A percentile compares a stretch with the other conserved stretches of the same genome.
Conservation (phyloP, 2,888 invertebrate genomes). For the Mamestra brassicae region DNA sequence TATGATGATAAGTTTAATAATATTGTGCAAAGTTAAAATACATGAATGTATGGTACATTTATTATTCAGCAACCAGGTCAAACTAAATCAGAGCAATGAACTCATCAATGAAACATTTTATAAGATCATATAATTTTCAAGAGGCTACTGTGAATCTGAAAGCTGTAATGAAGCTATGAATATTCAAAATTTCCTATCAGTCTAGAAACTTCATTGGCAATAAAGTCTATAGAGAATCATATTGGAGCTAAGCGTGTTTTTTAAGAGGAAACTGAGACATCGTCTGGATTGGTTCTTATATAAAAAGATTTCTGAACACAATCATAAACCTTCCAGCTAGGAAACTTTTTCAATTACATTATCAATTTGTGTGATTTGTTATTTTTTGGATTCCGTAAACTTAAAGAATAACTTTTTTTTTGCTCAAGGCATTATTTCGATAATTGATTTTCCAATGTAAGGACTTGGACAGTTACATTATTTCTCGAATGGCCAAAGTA, state of each 20-base stretch:
- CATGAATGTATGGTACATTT: not conserved
- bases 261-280: slow-evolving; percentile 7
- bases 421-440: not conserved
- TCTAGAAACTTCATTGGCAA: slow-evolving; percentile 45
- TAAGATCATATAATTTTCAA: slow-evolving; percentile 44
- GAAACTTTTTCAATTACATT: slow-evolving; percentile 28
- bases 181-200: slow-evolving; percentile 57
- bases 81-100: slow-evolving; percentile 1
- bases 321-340: slow-evolving; percentile 16
- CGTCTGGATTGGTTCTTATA: slow-evolving; percentile 4
- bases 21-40: not conserved
- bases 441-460: slow-evolving; percentile 12
- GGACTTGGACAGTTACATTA: not conserved
- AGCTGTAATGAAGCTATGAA: slow-evolving; percentile 57
- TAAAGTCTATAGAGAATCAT: slow-evolving; percentile 39
- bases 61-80: slow-evolving; percentile 1
- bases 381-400: slow-evolving; percentile 14
- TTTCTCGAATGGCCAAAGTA: not conserved
- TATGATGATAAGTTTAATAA: not conserved
- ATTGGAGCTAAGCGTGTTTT: slow-evolving; percentile 32
- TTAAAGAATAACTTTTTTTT: not conserved
- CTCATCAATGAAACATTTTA: slow-evolving; percentile 37
- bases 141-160: slow-evolving; percentile 38
- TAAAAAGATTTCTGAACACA: slow-evolving; percentile 20
- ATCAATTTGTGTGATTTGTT: slow-evolving; percentile 30